A percentile compares a stretch with the other conserved stretches of the same genome.
phyloP scores from a whole-genome alignment of 2,888 invertebrate genomes.

The Amphipyra tragopoginis region DNA sequence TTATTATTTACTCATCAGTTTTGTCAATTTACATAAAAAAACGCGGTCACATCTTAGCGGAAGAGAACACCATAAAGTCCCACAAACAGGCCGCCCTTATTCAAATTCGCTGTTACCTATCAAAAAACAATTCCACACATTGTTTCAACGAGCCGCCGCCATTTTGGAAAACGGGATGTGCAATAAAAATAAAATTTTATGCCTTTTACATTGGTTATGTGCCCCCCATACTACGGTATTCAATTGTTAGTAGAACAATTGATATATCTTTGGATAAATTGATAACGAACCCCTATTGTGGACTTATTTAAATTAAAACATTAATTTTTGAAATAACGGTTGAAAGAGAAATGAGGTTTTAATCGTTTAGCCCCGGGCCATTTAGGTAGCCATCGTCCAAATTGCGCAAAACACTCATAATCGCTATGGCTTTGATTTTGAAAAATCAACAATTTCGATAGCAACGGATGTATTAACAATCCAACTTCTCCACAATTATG shows the following conservation, averaged over 20 bases:
- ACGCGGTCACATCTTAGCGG: not conserved
- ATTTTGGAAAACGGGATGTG: slow-evolving; percentile 60
- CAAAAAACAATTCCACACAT: slow-evolving; percentile 50
- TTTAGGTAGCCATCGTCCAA: too few relatives aligned
- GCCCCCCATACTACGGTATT: slow-evolving; percentile 52
- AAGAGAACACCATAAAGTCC: not conserved
- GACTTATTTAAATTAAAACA: slow-evolving; percentile 23
- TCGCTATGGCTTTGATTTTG: too few relatives aligned
- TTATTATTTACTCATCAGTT: too few relatives aligned
- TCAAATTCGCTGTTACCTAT: slow-evolving; percentile 48
- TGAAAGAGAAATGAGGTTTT: not conserved
- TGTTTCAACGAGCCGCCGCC: slow-evolving; percentile 47
- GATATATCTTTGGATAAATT: slow-evolving; percentile 47
- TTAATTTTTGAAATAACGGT: slow-evolving; percentile 22
- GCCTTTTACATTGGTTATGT: slow-evolving; percentile 71
- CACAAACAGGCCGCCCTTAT: slow-evolving; percentile 43
- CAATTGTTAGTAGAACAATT: slow-evolving; percentile 57
- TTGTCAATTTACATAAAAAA: not conserved
- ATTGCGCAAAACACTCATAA: too few relatives aligned
- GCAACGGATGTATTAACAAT: too few relatives aligned
- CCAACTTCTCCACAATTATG: too few relatives aligned
- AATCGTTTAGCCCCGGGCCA: too few relatives aligned
- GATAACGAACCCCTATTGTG: slow-evolving; percentile 52
- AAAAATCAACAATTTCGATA: too few relatives aligned
- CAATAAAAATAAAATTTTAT: slow-evolving; percentile 76